Conservation (phyloP, 2,797 vertebrate species). For the Euthynnus affinis region DNA sequence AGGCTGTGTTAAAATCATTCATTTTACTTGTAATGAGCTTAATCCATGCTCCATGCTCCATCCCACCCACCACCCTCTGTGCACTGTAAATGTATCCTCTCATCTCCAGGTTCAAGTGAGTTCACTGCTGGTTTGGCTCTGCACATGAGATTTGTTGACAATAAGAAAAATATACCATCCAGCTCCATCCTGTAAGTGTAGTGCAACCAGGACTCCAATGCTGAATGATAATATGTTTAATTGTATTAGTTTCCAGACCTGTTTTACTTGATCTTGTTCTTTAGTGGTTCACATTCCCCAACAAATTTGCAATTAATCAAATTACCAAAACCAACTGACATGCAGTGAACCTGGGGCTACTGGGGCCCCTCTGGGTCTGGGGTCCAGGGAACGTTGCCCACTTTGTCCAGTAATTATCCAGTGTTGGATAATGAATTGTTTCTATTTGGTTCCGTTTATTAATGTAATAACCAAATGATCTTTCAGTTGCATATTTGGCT, state of each 20-base stretch:
- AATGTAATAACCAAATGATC: neutral
- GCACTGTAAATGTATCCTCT: no score
- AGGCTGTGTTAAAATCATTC: neutral
- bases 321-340: neutral
- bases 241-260: no score
- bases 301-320: neutral
- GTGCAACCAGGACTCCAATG: neutral
- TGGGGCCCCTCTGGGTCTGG: neutral
- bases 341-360: neutral
- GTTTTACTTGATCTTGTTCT: neutral
- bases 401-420: neutral
- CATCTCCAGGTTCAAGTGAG: neutral
- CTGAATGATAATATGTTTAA: no score
- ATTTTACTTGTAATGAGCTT: conserved; percentile 1
- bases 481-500: neutral
- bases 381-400: neutral
- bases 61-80: neutral
- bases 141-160: neutral
- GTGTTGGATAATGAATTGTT: neutral
- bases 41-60: neutral
- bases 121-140: neutral
- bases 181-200: neutral
- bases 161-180: no score
- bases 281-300: neutral
- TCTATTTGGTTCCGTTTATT: conserved; percentile 13